Evolutionary conservation across 2,888 invertebrate species (phyloP).

Genomic region (Merodon equestris): DNA sequence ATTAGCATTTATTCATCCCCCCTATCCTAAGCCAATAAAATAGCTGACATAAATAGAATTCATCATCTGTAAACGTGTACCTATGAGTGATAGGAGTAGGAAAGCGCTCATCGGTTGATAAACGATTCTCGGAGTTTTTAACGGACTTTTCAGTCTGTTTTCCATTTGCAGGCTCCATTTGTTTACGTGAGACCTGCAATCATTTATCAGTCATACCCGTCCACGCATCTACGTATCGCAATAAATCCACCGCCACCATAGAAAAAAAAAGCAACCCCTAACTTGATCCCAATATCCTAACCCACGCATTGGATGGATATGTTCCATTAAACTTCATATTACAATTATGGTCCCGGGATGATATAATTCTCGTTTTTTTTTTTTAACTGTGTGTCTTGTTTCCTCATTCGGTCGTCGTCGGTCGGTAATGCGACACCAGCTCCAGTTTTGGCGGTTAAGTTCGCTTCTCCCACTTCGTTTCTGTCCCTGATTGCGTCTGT

Average conservation of each 20-base stretch:
- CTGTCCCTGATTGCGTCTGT: too few species aligned
- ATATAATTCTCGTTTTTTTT: constrained; percentile 46
- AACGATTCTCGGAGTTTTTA: constrained; percentile 37
- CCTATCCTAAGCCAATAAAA: constrained; percentile 16
- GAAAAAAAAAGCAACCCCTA: background rate
- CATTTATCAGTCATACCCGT: constrained; percentile 50
- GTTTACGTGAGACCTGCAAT: constrained; percentile 52
- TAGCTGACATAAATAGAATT: constrained; percentile 1
- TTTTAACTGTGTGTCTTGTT: constrained; percentile 17
- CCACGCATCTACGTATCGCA: constrained; percentile 20
- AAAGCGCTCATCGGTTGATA: constrained; percentile 26
- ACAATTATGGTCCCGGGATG: constrained; percentile 51
- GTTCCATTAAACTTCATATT: constrained; percentile 64
- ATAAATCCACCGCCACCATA: constrained; percentile 13
- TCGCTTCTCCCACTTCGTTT: too few species aligned
- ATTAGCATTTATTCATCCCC: too few species aligned
- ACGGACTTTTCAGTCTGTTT: constrained; percentile 20
- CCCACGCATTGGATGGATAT: constrained; percentile 47
- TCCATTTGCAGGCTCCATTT: constrained; percentile 17
- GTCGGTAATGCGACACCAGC: background rate
- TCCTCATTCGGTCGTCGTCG: constrained; percentile 21
- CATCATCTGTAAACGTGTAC: constrained; percentile 16
- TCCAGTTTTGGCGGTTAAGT: too few species aligned
- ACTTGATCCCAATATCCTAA: constrained; percentile 31
- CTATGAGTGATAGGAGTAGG: background rate